Evolutionary conservation across 2,797 vertebrate genomes (phyloP).

Genomic region (Carcharodon carcharias): DNA sequence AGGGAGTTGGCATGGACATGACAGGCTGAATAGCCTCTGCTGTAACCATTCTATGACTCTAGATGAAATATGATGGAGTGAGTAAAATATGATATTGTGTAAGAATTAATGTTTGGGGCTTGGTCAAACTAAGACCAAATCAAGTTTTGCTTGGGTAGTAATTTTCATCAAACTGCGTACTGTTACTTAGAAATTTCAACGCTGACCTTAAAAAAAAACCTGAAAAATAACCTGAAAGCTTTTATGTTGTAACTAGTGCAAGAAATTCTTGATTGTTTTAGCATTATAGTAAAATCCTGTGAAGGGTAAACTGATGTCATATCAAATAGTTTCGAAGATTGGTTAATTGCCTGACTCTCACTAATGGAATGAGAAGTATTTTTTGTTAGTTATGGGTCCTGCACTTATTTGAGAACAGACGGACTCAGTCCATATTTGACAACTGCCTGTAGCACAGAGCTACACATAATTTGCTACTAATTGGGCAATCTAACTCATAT

Average conservation of each 20-base stretch:
- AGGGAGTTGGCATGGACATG: not conserved
- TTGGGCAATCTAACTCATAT: not conserved
- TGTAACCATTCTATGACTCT: not conserved
- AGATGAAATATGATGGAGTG: not conserved
- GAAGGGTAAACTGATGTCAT: not conserved
- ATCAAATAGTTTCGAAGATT: not conserved
- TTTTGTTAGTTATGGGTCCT: not conserved
- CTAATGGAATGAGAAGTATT: not conserved
- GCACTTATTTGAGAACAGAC: not conserved
- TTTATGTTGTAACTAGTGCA: not conserved
- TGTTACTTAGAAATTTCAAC: not conserved
- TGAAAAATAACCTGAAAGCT: not conserved
- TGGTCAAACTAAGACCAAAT: not conserved
- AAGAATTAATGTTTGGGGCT: not conserved
- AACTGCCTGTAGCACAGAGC: not conserved
- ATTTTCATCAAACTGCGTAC: not conserved
- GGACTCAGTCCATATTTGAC: not conserved
- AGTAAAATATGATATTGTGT: not conserved
- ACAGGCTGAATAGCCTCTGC: not conserved
- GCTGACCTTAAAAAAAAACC: not conserved
- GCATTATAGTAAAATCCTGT: not conserved
- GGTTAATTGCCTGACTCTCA: not conserved
- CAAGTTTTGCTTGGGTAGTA: not conserved
- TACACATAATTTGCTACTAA: not conserved
- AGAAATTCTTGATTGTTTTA: not conserved